These are phyloP conservation scores for Ruditapes philippinarum DNA, from an alignment of 1,140 invertebrate species.

Conservation along the genomic window DNA sequence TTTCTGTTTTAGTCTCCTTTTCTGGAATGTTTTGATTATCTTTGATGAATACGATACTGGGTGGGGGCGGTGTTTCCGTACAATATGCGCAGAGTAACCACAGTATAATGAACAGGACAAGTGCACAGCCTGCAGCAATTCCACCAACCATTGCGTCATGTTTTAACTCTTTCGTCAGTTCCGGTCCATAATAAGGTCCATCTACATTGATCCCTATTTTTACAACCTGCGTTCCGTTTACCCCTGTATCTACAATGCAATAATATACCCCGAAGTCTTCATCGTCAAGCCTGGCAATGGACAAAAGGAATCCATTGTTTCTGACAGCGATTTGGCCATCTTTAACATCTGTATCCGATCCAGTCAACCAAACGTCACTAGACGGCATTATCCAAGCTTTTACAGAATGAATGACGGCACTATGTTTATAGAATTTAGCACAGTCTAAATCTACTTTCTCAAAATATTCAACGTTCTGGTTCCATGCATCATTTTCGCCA, in stretches of 20 bases:
- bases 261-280: slow-evolving; percentile 49
- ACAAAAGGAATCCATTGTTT: slow-evolving; percentile 42
- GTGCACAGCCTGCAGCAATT: slow-evolving; percentile 16
- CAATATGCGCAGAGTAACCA: slow-evolving; percentile 25
- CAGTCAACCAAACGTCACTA: background rate
- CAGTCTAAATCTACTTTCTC: slow-evolving; percentile 23
- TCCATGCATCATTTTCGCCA: slow-evolving; percentile 2
- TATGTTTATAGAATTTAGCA: background rate
- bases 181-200: slow-evolving; percentile 40
- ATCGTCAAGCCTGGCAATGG: slow-evolving; percentile 27
- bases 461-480: slow-evolving; percentile 37
- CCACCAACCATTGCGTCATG: slow-evolving; percentile 38
- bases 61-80: background rate
- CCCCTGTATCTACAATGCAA: slow-evolving; percentile 27
- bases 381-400: slow-evolving; percentile 35
- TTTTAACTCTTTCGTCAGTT: background rate
- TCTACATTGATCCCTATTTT: slow-evolving; percentile 52
- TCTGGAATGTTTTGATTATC: background rate
- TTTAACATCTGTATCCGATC: too few species aligned
- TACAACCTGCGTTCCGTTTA: background rate
- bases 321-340: background rate
- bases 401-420: background rate
- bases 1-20: background rate
- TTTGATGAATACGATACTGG: too few species aligned
- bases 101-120: background rate